Base-by-base conservation (phyloP, 2,113 vertebrate species). In the Cyphomyrus discorhynchus region DNA sequence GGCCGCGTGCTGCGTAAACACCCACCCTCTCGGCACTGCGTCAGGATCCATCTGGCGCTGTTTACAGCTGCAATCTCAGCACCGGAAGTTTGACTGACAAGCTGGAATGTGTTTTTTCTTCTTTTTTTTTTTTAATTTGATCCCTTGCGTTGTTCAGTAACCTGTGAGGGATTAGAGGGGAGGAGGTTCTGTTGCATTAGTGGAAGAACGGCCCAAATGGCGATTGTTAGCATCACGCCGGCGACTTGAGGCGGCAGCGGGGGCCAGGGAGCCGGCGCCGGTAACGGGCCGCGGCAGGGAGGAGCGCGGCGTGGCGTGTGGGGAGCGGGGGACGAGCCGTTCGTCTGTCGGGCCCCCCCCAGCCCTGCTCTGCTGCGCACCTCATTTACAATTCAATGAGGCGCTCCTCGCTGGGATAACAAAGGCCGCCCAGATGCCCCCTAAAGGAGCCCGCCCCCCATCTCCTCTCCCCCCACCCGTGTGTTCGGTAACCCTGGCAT, bases 301-400 rank as follows among this genome's bases (percentile, higher is more conserved):
- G 77, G 74, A 42, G 90, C 87, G 39, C 27, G 74, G 46, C 90
- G 47, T 74, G 58, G 89, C 50, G 88, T 39, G 88, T 89, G 77
- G 88, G 52, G 88, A 80, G 85, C 45, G 90, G 92, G 86, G 62
- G 88, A n/a, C 80, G 90, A 89, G 58, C 88, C 74, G n/a, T 88
- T 47, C 84, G 88, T 93, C 90, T 91, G 90, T 90, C 88, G 80
- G 88, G 91, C 88, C 80, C 89, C 82, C 90, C 90, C 91, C 89
- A 88, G 87, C 86, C 89, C 85, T 52, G 52, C 88, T 87, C 58
- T 53, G 24, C 52, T 46, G 70, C 53, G 52, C 90, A 90, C 91
- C 88, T 91, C 91, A 93, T 93, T 93, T 93, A 93, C 93, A 93
- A 93, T 93, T 93, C 93, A 93, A 93, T 93, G 93, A 92, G 91